Evolutionary conservation across 2,888 invertebrate genomes (phyloP).

Genomic region (Ectobius pallidus): DNA sequence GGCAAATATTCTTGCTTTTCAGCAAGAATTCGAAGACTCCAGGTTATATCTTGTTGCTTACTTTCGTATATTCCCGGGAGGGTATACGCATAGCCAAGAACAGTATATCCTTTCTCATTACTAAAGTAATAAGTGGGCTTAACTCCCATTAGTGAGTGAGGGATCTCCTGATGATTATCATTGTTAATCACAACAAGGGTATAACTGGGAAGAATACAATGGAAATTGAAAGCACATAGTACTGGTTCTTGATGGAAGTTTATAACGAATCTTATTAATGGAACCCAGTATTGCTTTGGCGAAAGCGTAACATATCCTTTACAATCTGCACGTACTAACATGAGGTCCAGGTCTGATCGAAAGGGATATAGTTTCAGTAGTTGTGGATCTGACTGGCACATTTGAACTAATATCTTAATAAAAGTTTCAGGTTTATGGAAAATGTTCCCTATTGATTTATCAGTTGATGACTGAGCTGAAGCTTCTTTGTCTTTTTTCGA

Average conservation of each 20-base stretch:
- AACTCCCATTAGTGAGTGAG: conserved; percentile 12
- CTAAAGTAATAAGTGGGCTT: conserved; percentile 37
- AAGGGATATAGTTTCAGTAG: background rate
- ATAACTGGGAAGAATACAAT: conserved; percentile 44
- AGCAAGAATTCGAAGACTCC: conserved; percentile 47
- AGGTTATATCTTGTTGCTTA: conserved; percentile 43
- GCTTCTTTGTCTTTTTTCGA: background rate
- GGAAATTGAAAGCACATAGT: conserved; percentile 44
- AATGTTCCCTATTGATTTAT: too few relatives aligned
- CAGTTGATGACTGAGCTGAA: too few relatives aligned
- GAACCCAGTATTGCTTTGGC: conserved; percentile 16
- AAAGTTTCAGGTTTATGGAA: background rate
- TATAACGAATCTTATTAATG: conserved; percentile 1
- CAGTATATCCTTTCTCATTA: conserved; percentile 47
- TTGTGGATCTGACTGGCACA: background rate
- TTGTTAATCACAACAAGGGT: conserved; percentile 48
- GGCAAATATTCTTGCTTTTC: conserved; percentile 40
- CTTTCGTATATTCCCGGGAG: too few relatives aligned
- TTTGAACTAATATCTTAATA: background rate
- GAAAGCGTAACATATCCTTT: background rate
- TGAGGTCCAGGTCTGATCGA: background rate
- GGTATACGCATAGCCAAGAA: conserved; percentile 49
- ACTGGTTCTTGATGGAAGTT: conserved; percentile 1
- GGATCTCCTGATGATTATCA: conserved; percentile 45
- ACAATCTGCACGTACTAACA: background rate